A percentile compares a stretch with the other conserved stretches of the same genome.
These are phyloP conservation scores for Euwallacea fornicatus DNA, from an alignment of 1,140 invertebrate species.

Conservation along the genomic window DNA sequence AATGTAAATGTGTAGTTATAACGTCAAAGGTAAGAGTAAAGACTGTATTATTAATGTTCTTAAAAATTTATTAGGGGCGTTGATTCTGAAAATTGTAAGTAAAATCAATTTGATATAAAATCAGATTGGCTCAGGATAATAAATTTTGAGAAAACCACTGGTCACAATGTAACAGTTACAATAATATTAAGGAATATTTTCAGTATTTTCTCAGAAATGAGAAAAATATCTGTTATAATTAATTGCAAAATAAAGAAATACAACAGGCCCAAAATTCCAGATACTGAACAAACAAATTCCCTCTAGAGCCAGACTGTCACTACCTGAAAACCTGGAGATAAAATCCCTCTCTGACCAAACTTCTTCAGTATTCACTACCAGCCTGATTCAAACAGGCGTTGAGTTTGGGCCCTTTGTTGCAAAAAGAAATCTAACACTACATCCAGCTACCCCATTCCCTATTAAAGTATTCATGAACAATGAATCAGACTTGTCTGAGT, in stretches of 20 bases:
- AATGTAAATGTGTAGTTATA: constrained; percentile 28
- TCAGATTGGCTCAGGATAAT: too few relatives aligned
- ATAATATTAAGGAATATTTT: not conserved
- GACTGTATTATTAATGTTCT: too few relatives aligned
- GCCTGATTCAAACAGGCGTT: constrained; percentile 44
- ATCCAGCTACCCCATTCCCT: constrained; percentile 47
- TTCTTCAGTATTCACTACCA: constrained; percentile 38
- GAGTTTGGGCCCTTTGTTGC: constrained; percentile 51
- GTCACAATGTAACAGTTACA: too few relatives aligned
- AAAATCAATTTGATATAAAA: too few relatives aligned
- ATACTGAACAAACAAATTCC: constrained; percentile 36
- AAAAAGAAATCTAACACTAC: constrained; percentile 44
- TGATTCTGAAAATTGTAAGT: too few relatives aligned
- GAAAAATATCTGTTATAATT: not conserved
- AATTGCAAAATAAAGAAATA: not conserved
- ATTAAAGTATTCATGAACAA: constrained; percentile 48
- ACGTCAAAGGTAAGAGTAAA: constrained; percentile 11
- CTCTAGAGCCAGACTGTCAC: constrained; percentile 46
- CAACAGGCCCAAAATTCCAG: too few relatives aligned
- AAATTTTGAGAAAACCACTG: too few relatives aligned
- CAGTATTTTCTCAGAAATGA: not conserved
- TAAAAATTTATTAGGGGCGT: too few relatives aligned
- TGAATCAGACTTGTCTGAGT: constrained; percentile 48
- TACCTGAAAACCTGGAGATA: constrained; percentile 46
- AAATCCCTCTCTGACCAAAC: constrained; percentile 45